Base-by-base conservation (phyloP, 2,113 vertebrate genomes). In the Chelonoidis abingdonii region DNA sequence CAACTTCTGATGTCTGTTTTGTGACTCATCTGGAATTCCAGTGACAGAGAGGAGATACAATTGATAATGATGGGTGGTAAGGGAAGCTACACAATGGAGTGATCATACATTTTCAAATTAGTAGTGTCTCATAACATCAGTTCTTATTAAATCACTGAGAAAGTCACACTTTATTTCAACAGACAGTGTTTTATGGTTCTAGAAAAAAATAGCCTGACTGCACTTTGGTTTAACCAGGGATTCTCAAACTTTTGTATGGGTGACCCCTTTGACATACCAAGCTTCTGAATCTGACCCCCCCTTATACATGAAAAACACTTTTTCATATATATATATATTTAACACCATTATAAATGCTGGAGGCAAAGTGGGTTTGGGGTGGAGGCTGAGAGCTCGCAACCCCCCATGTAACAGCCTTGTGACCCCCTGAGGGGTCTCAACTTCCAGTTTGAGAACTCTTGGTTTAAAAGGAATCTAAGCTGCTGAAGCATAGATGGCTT, bases 71-170 rank as follows among this genome's bases (percentile, higher is more conserved):
- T 50, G 76, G 22, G 53, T 88, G 24, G 29, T 92, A 65, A 88
- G 35, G 16, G 75, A 80, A 95, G 84, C 16, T 65, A 49, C 85
- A 93, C 80, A 92, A 89, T 21, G 38, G 38, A 84, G 92, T 94
- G 31, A 69, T n/a, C 80, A 86, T 24, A 62, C 84, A 53, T 52
- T 44, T 93, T 91, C 82, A 84, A 91, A 87, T 90, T 91, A 81
- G 41, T 82, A 69, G 11, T 93, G 44, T 92, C 80, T 92, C 41
- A 72, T 78, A 87, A 89, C 8, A 69, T n/a, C 22, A 5, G 76
- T 95, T 78, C 35, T 92, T 19, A 86, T 57, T 93, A 94, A 87
- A 83, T 65, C 38, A 50, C n/a, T 50, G 29, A 35, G 41, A 83
- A 94, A 93, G 80, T 81, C 44, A 87, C 17, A 85, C 25, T 87